A percentile compares a stretch with the other conserved stretches of the same genome.
These are phyloP conservation scores for Orestias chungarensis DNA, from an alignment of 2,797 vertebrate species.

Conservation along the genomic window DNA sequence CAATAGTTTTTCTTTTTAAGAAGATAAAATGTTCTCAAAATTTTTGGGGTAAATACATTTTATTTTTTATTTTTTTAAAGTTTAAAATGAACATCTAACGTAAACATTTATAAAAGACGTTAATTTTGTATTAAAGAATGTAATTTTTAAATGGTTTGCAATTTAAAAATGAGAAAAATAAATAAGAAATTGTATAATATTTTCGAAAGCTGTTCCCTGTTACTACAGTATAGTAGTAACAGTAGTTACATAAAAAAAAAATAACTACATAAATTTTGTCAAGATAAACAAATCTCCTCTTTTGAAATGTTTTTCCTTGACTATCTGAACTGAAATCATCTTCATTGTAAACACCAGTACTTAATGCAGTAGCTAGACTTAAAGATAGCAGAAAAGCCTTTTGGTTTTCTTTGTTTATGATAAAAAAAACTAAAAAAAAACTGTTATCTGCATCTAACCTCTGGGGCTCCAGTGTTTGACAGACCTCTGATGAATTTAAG, in stretches of 20 bases:
- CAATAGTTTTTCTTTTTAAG: not conserved
- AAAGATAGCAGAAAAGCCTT: conserved; percentile 6
- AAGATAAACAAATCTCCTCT: not conserved
- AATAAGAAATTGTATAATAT: not conserved
- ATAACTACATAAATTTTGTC: not conserved
- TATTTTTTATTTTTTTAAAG: no score
- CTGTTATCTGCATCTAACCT: conserved; percentile 44
- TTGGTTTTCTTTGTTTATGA: conserved; percentile 23
- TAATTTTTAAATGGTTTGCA: no score
- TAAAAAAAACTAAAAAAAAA: conserved; percentile 30
- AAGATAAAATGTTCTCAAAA: not conserved
- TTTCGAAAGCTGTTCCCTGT: not conserved
- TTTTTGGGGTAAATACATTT: no score
- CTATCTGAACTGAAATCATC: not conserved
- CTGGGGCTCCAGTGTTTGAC: conserved; percentile 52
- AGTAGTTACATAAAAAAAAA: not conserved
- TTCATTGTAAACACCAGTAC: not conserved
- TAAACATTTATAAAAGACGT: not conserved
- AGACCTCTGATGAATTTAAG: conserved; percentile 62
- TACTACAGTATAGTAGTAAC: not conserved
- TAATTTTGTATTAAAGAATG: no score
- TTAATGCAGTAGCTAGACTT: not conserved
- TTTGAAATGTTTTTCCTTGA: not conserved
- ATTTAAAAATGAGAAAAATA: not conserved
- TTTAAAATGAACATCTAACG: not conserved